Evolutionary conservation across 2,888 invertebrate species (phyloP).

Genomic region (Pristionchus arcanus): DNA sequence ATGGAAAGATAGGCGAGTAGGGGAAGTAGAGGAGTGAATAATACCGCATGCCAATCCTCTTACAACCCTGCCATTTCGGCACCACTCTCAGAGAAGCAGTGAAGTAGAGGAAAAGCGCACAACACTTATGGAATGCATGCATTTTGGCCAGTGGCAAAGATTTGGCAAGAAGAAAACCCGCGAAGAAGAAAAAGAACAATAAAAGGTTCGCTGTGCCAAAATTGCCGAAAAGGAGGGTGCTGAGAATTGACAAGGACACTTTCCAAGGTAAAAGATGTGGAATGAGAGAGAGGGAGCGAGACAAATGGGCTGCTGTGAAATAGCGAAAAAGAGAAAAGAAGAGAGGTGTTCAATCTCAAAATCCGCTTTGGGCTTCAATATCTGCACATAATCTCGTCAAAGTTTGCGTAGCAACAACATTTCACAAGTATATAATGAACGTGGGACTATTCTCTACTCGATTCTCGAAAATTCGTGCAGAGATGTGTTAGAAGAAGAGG

Average conservation of each 20-base stretch:
- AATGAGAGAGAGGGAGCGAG: neutral
- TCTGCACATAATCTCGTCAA: neutral
- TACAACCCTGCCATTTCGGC: slow-evolving; percentile 21
- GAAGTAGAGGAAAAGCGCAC: slow-evolving; percentile 16
- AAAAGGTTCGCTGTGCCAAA: neutral
- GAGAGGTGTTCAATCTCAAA: neutral
- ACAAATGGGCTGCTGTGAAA: neutral
- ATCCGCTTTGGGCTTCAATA: neutral
- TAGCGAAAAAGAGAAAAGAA: neutral
- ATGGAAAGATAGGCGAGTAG: neutral
- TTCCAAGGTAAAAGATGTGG: slow-evolving; percentile 10
- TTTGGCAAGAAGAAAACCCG: neutral
- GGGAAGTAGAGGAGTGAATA: neutral
- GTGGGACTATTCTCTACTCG: neutral
- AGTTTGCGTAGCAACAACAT: slow-evolving; percentile 1
- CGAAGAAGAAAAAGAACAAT: neutral
- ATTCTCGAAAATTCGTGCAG: neutral
- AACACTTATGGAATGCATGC: slow-evolving; percentile 31
- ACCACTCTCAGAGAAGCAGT: neutral
- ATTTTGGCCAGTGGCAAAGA: neutral
- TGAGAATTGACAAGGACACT: slow-evolving; percentile 32
- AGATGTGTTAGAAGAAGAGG: neutral
- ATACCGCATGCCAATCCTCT: slow-evolving; percentile 31
- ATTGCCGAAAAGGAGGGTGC: neutral
- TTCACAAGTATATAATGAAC: slow-evolving; percentile 10